Evolutionary conservation across 2,113 vertebrate species (phyloP).

Genomic region (Pedetes capensis): DNA sequence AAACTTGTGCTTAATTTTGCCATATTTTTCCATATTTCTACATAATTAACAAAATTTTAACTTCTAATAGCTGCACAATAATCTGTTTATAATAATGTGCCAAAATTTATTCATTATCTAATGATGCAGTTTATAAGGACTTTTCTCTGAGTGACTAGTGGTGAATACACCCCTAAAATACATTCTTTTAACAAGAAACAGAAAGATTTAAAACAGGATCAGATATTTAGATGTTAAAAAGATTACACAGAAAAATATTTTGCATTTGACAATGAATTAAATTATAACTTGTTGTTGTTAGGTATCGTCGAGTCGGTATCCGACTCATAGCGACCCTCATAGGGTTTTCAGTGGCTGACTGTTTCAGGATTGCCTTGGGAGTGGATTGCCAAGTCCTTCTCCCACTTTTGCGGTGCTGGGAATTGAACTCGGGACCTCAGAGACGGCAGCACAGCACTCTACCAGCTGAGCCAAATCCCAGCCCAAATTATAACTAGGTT

Average conservation of each 20-base stretch:
- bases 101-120: not conserved
- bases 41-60: not conserved
- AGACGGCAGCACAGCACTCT: too few relatives aligned
- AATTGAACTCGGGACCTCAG: too few relatives aligned
- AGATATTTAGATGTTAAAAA: not conserved
- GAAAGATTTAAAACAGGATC: conserved; percentile 14
- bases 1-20: conserved; percentile 4
- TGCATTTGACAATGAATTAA: conserved; percentile 1
- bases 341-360: too few relatives aligned
- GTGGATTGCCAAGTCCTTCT: too few relatives aligned
- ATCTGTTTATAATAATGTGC: not conserved
- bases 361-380: too few relatives aligned
- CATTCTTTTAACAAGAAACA: not conserved
- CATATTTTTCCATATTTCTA: not conserved
- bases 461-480: too few relatives aligned
- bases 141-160: not conserved
- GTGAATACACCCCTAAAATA: not conserved
- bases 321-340: too few relatives aligned
- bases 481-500: not conserved
- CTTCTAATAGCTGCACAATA: not conserved
- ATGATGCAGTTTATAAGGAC: not conserved
- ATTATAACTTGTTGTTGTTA: too few relatives aligned
- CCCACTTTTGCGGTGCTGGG: too few relatives aligned
- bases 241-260: conserved; percentile 1
- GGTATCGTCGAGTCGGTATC: too few relatives aligned